Evolutionary conservation across 2,797 vertebrate genomes (phyloP).

Genomic region (Allobates femoralis): DNA sequence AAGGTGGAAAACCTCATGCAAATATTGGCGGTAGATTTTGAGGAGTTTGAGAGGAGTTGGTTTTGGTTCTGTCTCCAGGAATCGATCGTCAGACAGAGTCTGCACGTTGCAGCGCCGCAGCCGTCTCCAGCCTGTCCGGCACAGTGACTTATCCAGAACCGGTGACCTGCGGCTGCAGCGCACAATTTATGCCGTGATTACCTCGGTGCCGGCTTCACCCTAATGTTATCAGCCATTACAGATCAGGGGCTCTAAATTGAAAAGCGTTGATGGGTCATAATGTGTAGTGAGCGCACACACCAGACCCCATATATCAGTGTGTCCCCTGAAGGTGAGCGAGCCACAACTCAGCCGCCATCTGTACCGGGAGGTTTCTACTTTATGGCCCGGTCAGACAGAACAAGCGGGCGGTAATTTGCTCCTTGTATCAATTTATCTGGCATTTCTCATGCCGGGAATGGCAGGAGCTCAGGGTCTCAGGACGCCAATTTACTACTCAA

Average conservation of each 20-base stretch:
- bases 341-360: constrained; percentile 59
- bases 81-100: too few relatives aligned
- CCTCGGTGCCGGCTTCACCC: neutral
- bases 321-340: constrained; percentile 57
- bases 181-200: constrained; percentile 29
- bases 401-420: constrained; percentile 51
- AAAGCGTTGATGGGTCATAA: constrained; percentile 41
- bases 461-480: constrained; percentile 42
- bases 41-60: too few relatives aligned
- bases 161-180: neutral
- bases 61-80: too few relatives aligned
- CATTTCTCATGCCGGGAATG: neutral
- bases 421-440: constrained; percentile 59
- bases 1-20: too few relatives aligned
- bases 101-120: neutral
- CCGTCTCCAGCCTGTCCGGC: neutral
- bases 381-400: constrained; percentile 55
- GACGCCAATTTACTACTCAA: constrained; percentile 42
- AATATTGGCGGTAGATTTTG: too few relatives aligned
- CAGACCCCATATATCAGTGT: constrained; percentile 39
- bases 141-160: neutral
- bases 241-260: constrained; percentile 38
- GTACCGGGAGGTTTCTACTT: constrained; percentile 50
- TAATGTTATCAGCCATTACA: constrained; percentile 38
- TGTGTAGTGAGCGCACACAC: neutral